phyloP scores from a whole-genome alignment of 1,140 invertebrate species.

The Araneus ventricosus region DNA sequence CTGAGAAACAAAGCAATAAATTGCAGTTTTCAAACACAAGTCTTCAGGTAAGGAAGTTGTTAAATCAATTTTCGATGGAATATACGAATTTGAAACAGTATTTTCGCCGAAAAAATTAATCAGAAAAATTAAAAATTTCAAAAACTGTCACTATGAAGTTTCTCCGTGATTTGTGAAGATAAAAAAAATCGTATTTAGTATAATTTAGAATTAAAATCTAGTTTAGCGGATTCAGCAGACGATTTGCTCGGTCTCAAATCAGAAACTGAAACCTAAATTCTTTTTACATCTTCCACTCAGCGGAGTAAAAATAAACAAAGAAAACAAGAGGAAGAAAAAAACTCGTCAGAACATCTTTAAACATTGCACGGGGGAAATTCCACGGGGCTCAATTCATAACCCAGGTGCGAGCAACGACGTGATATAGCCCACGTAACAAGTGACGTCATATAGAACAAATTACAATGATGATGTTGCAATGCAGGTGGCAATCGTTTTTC shows the following conservation, averaged over 20 bases:
- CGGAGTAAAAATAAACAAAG: not conserved
- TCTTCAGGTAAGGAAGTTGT: not conserved
- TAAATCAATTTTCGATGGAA: not conserved
- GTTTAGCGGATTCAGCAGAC: not conserved
- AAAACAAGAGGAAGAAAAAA: not conserved
- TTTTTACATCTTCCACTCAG: not conserved
- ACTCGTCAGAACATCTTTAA: not conserved
- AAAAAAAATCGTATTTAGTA: not conserved
- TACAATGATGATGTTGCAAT: not conserved
- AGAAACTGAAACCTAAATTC: conserved; percentile 44
- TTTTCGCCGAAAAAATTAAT: not conserved
- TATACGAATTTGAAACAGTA: not conserved
- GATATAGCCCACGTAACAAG: conserved; percentile 19
- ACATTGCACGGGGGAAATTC: conserved; percentile 26
- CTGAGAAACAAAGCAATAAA: too few relatives aligned
- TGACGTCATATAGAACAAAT: conserved; percentile 53
- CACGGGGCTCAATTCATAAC: not conserved
- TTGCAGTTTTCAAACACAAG: too few relatives aligned
- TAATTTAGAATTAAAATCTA: not conserved
- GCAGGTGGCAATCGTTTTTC: conserved; percentile 26
- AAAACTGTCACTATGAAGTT: not conserved
- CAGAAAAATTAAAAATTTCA: not conserved
- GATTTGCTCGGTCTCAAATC: not conserved
- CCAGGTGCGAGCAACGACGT: conserved; percentile 38
- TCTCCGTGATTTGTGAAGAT: too few relatives aligned